These are phyloP conservation scores for Camelus dromedarius DNA, from an alignment of 2,113 vertebrate genomes.

Conservation along the genomic window DNA sequence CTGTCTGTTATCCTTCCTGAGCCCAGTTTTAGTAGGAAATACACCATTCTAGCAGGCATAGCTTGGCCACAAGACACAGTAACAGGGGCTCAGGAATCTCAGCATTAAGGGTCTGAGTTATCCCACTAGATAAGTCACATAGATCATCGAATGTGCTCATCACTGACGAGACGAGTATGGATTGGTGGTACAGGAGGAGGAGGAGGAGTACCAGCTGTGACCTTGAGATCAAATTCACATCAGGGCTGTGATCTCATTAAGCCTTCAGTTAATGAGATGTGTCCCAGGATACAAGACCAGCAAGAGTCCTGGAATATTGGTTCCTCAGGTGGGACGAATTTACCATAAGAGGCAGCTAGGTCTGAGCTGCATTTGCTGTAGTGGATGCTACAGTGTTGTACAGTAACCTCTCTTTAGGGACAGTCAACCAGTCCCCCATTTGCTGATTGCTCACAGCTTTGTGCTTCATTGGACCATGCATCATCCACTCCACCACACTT, in stretches of 20 bases:
- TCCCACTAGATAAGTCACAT: neutral
- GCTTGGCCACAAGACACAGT: neutral
- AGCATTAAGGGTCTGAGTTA: neutral
- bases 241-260: neutral
- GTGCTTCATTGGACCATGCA: neutral
- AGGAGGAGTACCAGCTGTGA: neutral
- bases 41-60: neutral
- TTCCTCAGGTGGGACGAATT: neutral
- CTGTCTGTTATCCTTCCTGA: too few species aligned
- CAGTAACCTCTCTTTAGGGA: neutral
- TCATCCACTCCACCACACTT: neutral
- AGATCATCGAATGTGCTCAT: neutral
- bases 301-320: neutral
- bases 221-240: neutral
- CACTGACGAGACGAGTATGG: neutral
- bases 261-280: neutral
- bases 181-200: neutral
- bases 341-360: neutral
- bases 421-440: neutral
- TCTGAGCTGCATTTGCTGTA: neutral
- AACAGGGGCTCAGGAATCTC: neutral
- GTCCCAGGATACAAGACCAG: neutral
- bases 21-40: neutral
- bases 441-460: neutral
- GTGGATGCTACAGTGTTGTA: neutral